Base-by-base conservation (phyloP, 2,113 vertebrate genomes). In the Hepsetus odoe region DNA sequence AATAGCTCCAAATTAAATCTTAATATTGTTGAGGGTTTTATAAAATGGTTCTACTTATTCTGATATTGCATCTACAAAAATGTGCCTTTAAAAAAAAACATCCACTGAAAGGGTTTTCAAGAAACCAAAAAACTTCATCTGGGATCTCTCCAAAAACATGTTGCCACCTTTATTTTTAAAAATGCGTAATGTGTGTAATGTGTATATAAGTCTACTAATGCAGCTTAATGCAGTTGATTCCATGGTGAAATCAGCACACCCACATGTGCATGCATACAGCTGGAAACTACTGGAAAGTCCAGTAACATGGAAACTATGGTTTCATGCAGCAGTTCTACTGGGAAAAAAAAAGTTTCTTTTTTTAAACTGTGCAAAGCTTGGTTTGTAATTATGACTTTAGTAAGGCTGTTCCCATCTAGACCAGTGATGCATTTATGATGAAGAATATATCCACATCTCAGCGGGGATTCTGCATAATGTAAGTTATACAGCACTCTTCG, bases 291-390 rank as follows among this genome's bases (percentile, higher is more conserved):
- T 79, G 76, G 72, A 83, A 83, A 76, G 55, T 71, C 64, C 76
- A 78, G 55, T 56, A 66, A 64, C 58, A 79, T 58, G 80, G 80
- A 81, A 81, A 81, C 44, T 81, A 30, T 53, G 38, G 59, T 72
- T 59, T 42, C 22, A 72, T 66, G 22, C 66, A 76, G 66, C 65
- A 64, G 16, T 0, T 35, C 44, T 24, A 32, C n/a, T 67, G 33
- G 61, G 22, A 35, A 70, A 72, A 76, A 53, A 66, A n/a, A 11
- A 6, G 18, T 20, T 56, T 67, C 64, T 56, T 40, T 69, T 70
- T 70, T 69, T 76, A 64, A 76, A 46, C 22, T n/a, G 26, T 28
- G 56, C 44, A 76, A 55, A 30, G 55, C 67, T 70, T 33, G 28
- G 58, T 68, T 22, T 81, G 66, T 71, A 81, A 81, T 81, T 71